phyloP scores from a whole-genome alignment of 2,113 vertebrate genomes.

The Platichthys flesus region DNA sequence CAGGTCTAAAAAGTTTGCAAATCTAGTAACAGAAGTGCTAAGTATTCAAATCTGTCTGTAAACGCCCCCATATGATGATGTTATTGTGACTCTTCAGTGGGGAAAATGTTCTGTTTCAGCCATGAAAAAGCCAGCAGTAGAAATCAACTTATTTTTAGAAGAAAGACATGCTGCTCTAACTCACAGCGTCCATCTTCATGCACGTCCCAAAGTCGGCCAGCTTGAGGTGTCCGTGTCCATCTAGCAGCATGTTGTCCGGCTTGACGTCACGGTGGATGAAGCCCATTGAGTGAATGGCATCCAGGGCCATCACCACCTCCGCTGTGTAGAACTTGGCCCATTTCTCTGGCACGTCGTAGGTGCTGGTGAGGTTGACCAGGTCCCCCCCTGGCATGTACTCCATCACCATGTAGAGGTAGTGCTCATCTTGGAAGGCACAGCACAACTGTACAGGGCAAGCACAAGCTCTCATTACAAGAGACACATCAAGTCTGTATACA shows the following conservation, averaged over 20 bases:
- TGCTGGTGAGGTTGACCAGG: constrained; percentile 99
- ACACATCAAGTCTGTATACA: too few relatives aligned
- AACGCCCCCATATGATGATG: not conserved
- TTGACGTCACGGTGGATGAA: constrained; percentile 98
- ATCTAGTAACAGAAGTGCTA: too few relatives aligned
- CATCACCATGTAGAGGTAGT: constrained; percentile 99
- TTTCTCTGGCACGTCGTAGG: constrained; percentile 98
- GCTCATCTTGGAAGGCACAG: constrained; percentile 99
- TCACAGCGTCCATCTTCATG: constrained; percentile 99
- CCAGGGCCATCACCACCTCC: constrained; percentile 96
- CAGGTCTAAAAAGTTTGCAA: too few relatives aligned
- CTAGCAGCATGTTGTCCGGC: constrained; percentile 99
- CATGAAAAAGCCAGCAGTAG: not conserved
- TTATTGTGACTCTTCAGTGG: not conserved
- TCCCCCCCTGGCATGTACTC: constrained; percentile 99
- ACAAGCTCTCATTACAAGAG: not conserved
- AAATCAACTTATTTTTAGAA: not conserved
- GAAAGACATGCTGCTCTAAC: constrained; percentile 36
- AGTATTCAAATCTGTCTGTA: not conserved
- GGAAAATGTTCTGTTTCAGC: not conserved
- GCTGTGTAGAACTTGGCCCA: constrained; percentile 99
- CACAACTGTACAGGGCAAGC: constrained; percentile 84
- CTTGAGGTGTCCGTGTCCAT: constrained; percentile 93
- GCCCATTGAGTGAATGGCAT: constrained; percentile 99
- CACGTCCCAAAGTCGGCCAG: constrained; percentile 99